These are phyloP conservation scores for Pantherophis guttatus DNA, from an alignment of 2,113 vertebrate genomes.

Conservation along the genomic window DNA sequence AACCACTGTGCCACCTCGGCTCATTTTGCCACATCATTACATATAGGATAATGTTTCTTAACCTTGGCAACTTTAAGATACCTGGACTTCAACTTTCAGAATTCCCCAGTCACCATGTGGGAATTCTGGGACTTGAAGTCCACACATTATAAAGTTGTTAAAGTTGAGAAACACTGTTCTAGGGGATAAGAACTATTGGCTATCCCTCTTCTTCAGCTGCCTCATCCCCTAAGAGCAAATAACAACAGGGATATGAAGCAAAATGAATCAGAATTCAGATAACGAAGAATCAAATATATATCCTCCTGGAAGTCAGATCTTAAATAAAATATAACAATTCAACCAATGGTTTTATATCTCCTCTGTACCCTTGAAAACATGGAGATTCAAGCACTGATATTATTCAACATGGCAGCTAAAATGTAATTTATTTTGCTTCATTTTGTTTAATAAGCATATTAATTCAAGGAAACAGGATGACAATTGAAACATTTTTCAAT, in stretches of 20 bases:
- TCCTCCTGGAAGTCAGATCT: neutral
- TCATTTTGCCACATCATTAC: neutral
- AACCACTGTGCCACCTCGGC: no score
- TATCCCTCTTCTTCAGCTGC: neutral
- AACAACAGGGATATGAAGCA: neutral
- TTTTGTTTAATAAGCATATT: neutral
- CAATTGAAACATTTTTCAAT: neutral
- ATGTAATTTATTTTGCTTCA: neutral
- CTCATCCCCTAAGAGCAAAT: neutral
- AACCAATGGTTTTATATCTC: neutral
- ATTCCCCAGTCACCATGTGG: neutral
- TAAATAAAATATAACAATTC: neutral
- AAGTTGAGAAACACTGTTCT: neutral
- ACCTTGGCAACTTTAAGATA: neutral
- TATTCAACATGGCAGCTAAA: neutral
- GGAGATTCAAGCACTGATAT: neutral
- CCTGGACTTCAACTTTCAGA: neutral
- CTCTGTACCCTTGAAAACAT: neutral
- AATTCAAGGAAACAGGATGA: neutral
- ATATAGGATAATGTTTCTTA: neutral
- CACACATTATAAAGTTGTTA: neutral
- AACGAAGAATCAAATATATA: neutral
- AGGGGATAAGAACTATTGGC: neutral
- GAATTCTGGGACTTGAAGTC: neutral
- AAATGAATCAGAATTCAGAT: neutral